phyloP scores from a whole-genome alignment of 2,888 invertebrate species.

The Drosophila kambysellisi region DNA sequence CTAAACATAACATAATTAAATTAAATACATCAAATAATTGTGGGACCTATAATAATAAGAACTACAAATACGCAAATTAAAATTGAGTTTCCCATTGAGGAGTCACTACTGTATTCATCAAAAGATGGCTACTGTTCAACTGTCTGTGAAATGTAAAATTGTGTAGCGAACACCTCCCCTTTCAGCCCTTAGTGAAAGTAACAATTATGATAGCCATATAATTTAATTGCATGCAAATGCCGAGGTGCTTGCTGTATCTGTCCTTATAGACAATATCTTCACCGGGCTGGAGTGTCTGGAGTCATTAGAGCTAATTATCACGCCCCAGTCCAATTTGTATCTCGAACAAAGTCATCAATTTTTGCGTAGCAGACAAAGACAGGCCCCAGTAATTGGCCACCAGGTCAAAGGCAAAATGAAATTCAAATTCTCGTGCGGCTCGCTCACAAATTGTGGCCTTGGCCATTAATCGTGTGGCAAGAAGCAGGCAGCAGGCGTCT shows the following conservation, averaged over 20 bases:
- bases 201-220: conserved; percentile 7
- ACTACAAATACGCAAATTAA: no score
- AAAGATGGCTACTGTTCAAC: not conserved
- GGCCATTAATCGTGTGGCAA: conserved; percentile 57
- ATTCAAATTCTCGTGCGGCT: conserved; percentile 57
- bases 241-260: not conserved
- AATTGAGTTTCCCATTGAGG: not conserved
- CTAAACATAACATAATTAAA: not conserved
- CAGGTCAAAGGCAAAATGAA: conserved; percentile 41
- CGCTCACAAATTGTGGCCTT: conserved; percentile 36
- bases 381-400: conserved; percentile 33
- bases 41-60: not conserved
- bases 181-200: not conserved
- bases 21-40: not conserved
- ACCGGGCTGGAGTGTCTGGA: not conserved
- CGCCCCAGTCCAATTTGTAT: conserved; percentile 35
- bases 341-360: conserved; percentile 37
- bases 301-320: conserved; percentile 39
- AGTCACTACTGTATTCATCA: not conserved
- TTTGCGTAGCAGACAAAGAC: conserved; percentile 9
- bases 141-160: not conserved
- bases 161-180: not conserved
- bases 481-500: not conserved
- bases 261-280: not conserved
- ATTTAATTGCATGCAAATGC: conserved; percentile 3